Base-by-base conservation (phyloP, 2,888 invertebrate species). In the Lochmaea crataegi region DNA sequence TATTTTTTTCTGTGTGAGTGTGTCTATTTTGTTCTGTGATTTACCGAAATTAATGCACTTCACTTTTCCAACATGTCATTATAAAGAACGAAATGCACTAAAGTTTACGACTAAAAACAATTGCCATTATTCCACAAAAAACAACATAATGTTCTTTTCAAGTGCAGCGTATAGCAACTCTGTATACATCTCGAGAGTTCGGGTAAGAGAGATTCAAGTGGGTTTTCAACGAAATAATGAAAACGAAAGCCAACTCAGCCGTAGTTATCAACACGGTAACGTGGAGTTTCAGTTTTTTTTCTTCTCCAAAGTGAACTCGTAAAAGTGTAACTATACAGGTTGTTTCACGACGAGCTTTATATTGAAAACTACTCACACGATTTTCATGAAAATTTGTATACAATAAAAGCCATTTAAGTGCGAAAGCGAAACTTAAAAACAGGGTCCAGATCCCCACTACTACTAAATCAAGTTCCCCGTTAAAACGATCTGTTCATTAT, bases 91-190 rank as follows among this genome's bases (percentile, higher is more conserved):
- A 68, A 56, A 57, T 67, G 72, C 64, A 65, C 63, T 45, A 48
- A 69, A 76, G 65, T 75, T 76, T 76, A 77, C 74, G 73, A 67
- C 72, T 64, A 70, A 77, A 75, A 77, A 77, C 77, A 77, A 77
- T 77, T 73, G 77, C 76, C 72, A 75, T 77, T 76, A 77, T 73
- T 64, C 64, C 57, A 70, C 32, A 71, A 74, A 76, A 77, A 77
- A 76, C 75, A 77, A 74, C 76, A 73, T 77, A 77, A 77, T 77
- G 77, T 73, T 68, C 76, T 73, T 73, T 73, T 77, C 51, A 74
- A 75, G 77, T 75, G 75, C 68, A 68, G 75, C 67, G 63, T 71
- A 42, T 68, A 63, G 42, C 12, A 57, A 38, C 32, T 38, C 6
- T 32, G 68, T 71, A 67, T 73, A 48, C 71, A 57, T 72, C 72